Evolutionary conservation across 2,888 invertebrate genomes (phyloP).

Genomic region (Hemaris fuciformis): DNA sequence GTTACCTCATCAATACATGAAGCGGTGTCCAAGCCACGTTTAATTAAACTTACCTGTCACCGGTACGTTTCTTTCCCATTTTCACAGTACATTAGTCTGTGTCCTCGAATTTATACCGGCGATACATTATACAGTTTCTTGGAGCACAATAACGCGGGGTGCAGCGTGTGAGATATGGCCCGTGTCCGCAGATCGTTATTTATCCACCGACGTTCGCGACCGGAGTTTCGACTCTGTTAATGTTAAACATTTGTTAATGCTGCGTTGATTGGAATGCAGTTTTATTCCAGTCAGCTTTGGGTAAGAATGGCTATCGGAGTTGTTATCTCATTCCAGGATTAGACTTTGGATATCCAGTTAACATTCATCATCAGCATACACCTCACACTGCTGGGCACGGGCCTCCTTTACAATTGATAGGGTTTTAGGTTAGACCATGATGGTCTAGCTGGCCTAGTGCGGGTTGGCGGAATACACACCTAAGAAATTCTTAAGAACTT

Average conservation of each 20-base stretch:
- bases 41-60: background rate
- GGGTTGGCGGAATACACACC: too few relatives aligned
- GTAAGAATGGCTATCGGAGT: too few relatives aligned
- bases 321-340: too few relatives aligned
- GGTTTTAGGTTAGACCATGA: too few relatives aligned
- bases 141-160: background rate
- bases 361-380: too few relatives aligned
- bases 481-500: too few relatives aligned
- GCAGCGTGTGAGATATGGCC: constrained; percentile 15
- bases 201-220: constrained; percentile 6
- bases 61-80: background rate
- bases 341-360: too few relatives aligned
- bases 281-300: too few relatives aligned
- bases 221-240: background rate
- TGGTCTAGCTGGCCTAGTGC: too few relatives aligned
- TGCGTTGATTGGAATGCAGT: background rate
- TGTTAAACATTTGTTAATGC: background rate
- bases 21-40: background rate
- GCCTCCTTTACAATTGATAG: too few relatives aligned
- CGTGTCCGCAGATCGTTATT: constrained; percentile 17
- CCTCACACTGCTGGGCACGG: too few relatives aligned
- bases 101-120: constrained; percentile 6
- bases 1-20: too few relatives aligned
- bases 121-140: constrained; percentile 3
- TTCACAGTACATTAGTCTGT: constrained; percentile 1